Evolutionary conservation across 1,140 invertebrate species (phyloP), one percentile per base, ranked within the genome.

Genomic region (Trialeurodes vaporariorum): DNA sequence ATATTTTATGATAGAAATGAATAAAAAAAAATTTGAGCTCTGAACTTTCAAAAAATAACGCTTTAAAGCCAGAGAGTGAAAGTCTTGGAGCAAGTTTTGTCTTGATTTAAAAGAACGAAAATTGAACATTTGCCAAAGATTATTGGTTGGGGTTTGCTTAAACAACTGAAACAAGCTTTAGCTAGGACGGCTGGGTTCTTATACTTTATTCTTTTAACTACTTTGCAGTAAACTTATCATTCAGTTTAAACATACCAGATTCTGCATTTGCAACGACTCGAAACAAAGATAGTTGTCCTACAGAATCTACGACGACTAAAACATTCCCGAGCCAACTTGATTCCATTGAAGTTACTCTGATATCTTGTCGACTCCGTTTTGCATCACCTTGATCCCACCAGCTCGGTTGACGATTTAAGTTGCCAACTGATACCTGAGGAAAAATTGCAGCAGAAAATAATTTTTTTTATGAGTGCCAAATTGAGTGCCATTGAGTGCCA

Each of bases 281-380:
- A 72, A 86, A 89, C 1, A 89, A 71, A 75, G 90, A 86, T 22
- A 93, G 74, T 76, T 89, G 87, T 25, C 89, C 87, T 61, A 85
- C 82, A 1, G 85, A 86, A 77, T 93, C 90, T 27, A 91, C 82
- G 2, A 85, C 84, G 40, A 92, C 76, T n/a, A 90, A 78, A 49
- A 88, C 82, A 73, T 87, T 89, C 34, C 90, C 90, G 64, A 91
- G 80, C 83, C 86, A 88, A 0, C 89, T 90, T 66, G 92, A 80
- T 73, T 91, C 86, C 75, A 89, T 86, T 74, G 82, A 82, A 61
- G 83, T 83, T 70, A 86, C 34, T 9, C 34, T 5, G 17, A 9
- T 49, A 64, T 5, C 76, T 75, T 5, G 67, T 60, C 22, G 63
- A 17, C 34, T 49, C 34, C 34, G 5, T 49, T 49, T 49, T 49